phyloP scores from a whole-genome alignment of 2,888 invertebrate genomes.

The Ectemnius continuus region DNA sequence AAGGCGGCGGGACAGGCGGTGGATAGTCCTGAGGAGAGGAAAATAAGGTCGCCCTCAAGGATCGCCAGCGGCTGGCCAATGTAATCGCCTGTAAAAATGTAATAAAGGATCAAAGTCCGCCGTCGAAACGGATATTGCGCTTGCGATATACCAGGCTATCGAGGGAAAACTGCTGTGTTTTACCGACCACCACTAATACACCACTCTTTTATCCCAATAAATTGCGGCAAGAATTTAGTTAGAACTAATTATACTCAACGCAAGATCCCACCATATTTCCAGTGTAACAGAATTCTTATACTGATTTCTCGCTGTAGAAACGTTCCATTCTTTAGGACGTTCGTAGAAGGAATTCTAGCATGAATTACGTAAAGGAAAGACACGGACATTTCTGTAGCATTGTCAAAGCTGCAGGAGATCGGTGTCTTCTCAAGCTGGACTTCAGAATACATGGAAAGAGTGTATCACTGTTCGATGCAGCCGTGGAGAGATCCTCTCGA shows the following conservation, averaged over 20 bases:
- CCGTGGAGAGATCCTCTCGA: constrained; percentile 48
- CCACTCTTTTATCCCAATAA: too few species aligned
- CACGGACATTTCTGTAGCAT: constrained; percentile 33
- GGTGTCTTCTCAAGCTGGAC: constrained; percentile 18
- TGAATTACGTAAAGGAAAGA: neutral
- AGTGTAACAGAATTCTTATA: too few species aligned
- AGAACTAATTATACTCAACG: too few species aligned
- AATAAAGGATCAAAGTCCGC: constrained; percentile 74
- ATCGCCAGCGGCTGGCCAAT: constrained; percentile 73
- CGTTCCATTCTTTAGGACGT: neutral
- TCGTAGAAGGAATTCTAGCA: neutral
- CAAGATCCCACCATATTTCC: too few species aligned
- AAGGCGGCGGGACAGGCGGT: constrained; percentile 27
- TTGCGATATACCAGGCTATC: constrained; percentile 11
- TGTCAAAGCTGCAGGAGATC: constrained; percentile 37
- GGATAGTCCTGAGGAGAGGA: constrained; percentile 51
- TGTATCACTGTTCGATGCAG: constrained; percentile 49
- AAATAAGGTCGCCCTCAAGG: constrained; percentile 58
- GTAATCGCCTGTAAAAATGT: constrained; percentile 76
- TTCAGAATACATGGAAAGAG: constrained; percentile 20
- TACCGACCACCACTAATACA: constrained; percentile 2
- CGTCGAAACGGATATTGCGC: constrained; percentile 59
- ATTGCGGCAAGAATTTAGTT: too few species aligned
- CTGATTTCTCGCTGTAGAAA: too few species aligned
- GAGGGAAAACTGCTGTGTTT: constrained; percentile 14